Evolutionary conservation across 2,888 invertebrate species (phyloP), one percentile per base, ranked within the genome.

Genomic region (Sarcophaga rosellei): DNA sequence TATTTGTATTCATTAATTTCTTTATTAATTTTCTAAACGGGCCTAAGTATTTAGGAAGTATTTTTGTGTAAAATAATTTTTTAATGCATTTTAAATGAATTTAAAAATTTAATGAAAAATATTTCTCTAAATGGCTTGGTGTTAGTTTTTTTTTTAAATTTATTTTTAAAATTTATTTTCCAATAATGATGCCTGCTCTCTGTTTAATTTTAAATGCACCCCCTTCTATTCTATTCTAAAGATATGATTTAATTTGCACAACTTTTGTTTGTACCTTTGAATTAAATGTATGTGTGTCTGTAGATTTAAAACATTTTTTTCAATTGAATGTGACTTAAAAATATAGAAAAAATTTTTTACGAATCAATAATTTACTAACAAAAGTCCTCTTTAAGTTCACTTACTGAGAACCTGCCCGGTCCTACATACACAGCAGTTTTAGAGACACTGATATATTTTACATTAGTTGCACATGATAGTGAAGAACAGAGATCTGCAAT

Each of bases 121-220:
- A 10, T 0, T 35, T 35, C 2, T 35, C 10, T 2, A 35, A 35
- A 10, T 35, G 35, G 8, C 10, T 35, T 35, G 35, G 35, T 8
- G 73, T n/a, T 61, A 66, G 62, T 81, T 85, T 23, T 61, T 73
- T 68, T 68, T 75, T 23, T 44, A 20, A 72, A 66, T 81, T 85
- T 23, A 4, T 65, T 73, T 87, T 86, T 25, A 78, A 81, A 44
- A 89, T 90, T 82, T 74, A 76, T 88, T 87, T 83, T 69, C 44
- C 61, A n/a, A n/a, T 73, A 72, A 65, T 69, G 59, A 73, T 84
- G 82, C 84, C 80, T 88, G 84, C 87, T 81, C 87, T 81, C 12
- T 70, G 84, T 53, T 21, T 81, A 47, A 57, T 44, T 84, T 82
- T 63, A 45, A 44, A 59, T 63, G 76, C 66, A 80, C 47, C 72